Evolutionary conservation across 2,888 invertebrate genomes (phyloP), one percentile per base, ranked within the genome.

Genomic region (Pseudococcus viburni): DNA sequence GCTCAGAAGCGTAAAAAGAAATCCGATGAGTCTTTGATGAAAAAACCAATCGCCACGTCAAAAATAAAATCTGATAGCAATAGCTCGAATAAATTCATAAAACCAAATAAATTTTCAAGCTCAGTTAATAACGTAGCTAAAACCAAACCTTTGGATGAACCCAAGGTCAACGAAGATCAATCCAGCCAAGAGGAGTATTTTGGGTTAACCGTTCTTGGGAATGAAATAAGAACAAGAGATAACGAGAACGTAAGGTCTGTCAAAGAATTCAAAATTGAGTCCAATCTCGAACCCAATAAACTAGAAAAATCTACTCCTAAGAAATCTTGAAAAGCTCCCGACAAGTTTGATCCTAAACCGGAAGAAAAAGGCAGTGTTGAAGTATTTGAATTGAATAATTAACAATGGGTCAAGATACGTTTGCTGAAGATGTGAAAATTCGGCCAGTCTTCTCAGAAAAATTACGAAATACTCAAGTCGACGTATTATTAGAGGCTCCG

Each of bases 361-460:
- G 85, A 68, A n/a, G 19, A 73, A n/a, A 51, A 55, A 15, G 84
- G 88, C 64, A 68, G 73, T n/a, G 17, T 26, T 89, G 89, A 89
- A 84, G 89, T 89, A 64, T 89, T 84, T 17, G 93, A n/a, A n/a
- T n/a, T n/a, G n/a, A 94, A 90, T 91, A 95, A 89, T 92, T 96
- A 89, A 94, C 94, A 89, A 92, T 94, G 90, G 95, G 92, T 93
- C 85, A 80, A n/a, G n/a, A n/a, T n/a, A n/a, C n/a, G 19, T 88
- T 83, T 11, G 84, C 89, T n/a, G 88, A 88, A 26, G 51, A 90
- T 48, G 89, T 89, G 17, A 83, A 89, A 90, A 94, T 84, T 94
- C 94, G 4, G 95, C 95, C 90, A 93, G 94, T 86, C 95, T 91
- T 95, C 94, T 91, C 91, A 92, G 91, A 92, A 93, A 90, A 91